Evolutionary conservation across 64 coral and sea anemone species (phyloP).

Genomic region (Porites lutea): DNA sequence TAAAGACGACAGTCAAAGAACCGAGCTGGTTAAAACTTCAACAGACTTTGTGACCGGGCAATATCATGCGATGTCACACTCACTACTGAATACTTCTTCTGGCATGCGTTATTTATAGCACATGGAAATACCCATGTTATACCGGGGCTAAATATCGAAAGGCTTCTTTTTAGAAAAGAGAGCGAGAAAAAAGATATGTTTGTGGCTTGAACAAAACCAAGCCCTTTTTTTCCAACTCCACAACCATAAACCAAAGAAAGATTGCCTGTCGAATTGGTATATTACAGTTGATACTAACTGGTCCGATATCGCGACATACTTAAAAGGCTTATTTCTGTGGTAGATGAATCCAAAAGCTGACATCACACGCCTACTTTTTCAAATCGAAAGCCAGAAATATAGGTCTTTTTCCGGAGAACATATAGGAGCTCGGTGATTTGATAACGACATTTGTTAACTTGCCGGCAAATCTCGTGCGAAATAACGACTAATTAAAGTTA

Average conservation of each 20-base stretch:
- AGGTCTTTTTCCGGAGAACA: conserved; percentile 35
- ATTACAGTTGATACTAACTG: conserved; percentile 26
- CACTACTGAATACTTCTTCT: background rate
- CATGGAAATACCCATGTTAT: background rate
- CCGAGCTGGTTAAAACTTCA: background rate
- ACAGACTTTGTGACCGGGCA: conserved; percentile 35
- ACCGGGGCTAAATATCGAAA: background rate
- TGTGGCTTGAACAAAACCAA: background rate
- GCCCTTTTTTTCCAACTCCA: background rate
- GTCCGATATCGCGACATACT: conserved; percentile 29
- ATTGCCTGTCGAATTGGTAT: background rate
- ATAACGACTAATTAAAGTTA: no score
- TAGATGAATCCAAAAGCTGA: conserved; percentile 8
- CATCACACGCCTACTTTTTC: conserved; percentile 32
- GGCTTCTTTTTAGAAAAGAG: background rate
- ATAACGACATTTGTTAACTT: conserved; percentile 1
- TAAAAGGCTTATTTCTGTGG: conserved; percentile 45
- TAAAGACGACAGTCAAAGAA: background rate
- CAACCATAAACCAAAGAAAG: background rate
- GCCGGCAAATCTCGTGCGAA: background rate
- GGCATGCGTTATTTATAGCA: background rate
- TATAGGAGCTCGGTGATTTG: background rate
- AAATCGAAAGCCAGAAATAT: conserved; percentile 24
- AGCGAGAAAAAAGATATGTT: background rate
- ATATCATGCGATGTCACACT: conserved; percentile 46